These are phyloP conservation scores for Tiliqua scincoides DNA, from an alignment of 2,113 vertebrate species.

Conservation along the genomic window DNA sequence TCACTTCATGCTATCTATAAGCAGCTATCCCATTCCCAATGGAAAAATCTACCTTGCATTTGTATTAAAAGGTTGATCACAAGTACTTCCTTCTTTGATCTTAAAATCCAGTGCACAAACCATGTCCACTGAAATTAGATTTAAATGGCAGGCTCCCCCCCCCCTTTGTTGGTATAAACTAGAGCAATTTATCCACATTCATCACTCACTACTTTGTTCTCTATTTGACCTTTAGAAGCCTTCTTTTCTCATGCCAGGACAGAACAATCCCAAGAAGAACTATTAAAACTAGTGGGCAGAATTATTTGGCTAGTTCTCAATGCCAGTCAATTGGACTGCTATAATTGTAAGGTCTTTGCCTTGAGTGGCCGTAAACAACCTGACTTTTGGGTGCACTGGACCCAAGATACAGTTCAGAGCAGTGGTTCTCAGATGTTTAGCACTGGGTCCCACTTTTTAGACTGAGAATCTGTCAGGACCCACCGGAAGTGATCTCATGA, in stretches of 20 bases:
- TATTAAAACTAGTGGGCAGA: constrained; percentile 37
- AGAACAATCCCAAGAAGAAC: constrained; percentile 7
- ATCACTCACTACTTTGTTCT: constrained; percentile 15
- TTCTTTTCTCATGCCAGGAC: constrained; percentile 21
- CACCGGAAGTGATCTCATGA: too few species aligned
- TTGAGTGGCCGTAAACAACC: constrained; percentile 13
- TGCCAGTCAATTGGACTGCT: constrained; percentile 33
- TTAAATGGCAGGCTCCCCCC: neutral
- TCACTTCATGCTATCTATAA: neutral
- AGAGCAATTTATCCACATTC: neutral
- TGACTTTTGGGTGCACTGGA: neutral
- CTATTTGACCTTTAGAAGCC: constrained; percentile 13
- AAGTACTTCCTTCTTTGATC: neutral
- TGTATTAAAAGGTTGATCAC: neutral
- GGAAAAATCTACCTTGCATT: neutral
- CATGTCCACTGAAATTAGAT: neutral
- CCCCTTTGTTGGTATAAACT: neutral
- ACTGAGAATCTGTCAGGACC: too few species aligned
- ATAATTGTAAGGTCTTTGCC: constrained; percentile 39
- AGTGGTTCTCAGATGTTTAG: too few species aligned
- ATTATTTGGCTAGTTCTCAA: constrained; percentile 1
- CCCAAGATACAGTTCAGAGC: neutral
- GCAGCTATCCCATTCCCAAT: neutral
- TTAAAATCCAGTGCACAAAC: neutral
- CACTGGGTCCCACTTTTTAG: too few species aligned